These are phyloP conservation scores for Tenrec ecaudatus DNA, from an alignment of 2,113 vertebrate genomes.

Conservation along the genomic window DNA sequence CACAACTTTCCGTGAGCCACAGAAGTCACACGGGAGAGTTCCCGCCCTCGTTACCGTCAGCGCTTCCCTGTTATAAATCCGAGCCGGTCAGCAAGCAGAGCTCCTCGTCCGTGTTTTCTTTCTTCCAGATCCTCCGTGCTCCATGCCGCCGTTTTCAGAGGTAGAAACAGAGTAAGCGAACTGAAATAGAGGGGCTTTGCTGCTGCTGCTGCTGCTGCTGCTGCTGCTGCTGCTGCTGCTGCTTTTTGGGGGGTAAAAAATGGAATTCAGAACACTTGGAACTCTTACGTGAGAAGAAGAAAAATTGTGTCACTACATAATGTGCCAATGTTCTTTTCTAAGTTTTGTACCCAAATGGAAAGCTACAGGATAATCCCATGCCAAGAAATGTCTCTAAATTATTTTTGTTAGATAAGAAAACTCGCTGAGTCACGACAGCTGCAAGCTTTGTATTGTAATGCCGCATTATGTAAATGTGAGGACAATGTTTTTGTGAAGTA, in stretches of 20 bases:
- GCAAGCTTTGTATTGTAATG: slow-evolving; percentile 82
- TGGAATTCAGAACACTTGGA: slow-evolving; percentile 49
- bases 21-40: slow-evolving; percentile 78
- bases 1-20: slow-evolving; percentile 73
- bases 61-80: slow-evolving; percentile 70
- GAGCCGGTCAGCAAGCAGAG: slow-evolving; percentile 62
- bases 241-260: slow-evolving; percentile 18
- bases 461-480: slow-evolving; percentile 78
- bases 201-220: too few species aligned
- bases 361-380: slow-evolving; percentile 81
- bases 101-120: slow-evolving; percentile 63
- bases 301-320: slow-evolving; percentile 79
- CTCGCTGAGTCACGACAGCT: slow-evolving; percentile 75
- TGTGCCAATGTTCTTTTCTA: slow-evolving; percentile 88
- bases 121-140: slow-evolving; percentile 76
- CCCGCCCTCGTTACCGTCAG: slow-evolving; percentile 60
- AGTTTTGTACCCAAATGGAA: slow-evolving; percentile 88
- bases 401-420: slow-evolving; percentile 89
- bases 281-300: slow-evolving; percentile 36
- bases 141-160: slow-evolving; percentile 75
- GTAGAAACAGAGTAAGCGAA: slow-evolving; percentile 64
- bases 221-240: neutral
- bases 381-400: slow-evolving; percentile 87
- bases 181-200: slow-evolving; percentile 15
- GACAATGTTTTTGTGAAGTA: slow-evolving; percentile 82